Conservation (phyloP, 92 coral and sea anemone species). For the Palythoa caribaeorum region DNA sequence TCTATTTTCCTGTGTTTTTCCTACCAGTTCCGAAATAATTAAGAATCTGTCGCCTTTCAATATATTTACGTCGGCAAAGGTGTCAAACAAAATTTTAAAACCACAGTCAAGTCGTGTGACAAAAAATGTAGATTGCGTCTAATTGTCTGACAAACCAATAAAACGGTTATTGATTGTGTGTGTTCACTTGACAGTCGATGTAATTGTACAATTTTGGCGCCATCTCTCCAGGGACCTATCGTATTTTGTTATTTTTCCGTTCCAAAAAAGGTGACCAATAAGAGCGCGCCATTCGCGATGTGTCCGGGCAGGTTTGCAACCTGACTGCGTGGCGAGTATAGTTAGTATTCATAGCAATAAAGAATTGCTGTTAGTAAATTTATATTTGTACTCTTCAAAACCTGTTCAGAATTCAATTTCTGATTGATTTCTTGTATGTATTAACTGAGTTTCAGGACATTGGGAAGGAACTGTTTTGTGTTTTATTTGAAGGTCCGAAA, state of each 20-base stretch:
- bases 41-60: too few relatives aligned
- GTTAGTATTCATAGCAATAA: too few relatives aligned
- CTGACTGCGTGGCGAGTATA: constrained; percentile 6
- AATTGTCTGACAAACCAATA: background rate
- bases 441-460: background rate
- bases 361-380: background rate
- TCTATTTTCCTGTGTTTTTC: too few relatives aligned
- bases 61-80: too few relatives aligned
- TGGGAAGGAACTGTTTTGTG: background rate
- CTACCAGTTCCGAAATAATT: too few relatives aligned
- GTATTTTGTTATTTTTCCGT: background rate
- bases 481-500: background rate
- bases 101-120: background rate
- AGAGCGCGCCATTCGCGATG: background rate
- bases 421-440: background rate
- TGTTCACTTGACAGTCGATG: background rate
- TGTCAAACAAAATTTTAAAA: too few relatives aligned
- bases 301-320: constrained; percentile 9
- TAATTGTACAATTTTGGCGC: constrained; percentile 37
- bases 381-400: background rate
- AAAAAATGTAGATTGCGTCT: background rate
- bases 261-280: background rate
- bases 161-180: background rate
- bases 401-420: background rate
- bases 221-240: constrained; percentile 44